Evolutionary conservation across 1,140 invertebrate genomes (phyloP).

Genomic region (Aphelinus certus): DNA sequence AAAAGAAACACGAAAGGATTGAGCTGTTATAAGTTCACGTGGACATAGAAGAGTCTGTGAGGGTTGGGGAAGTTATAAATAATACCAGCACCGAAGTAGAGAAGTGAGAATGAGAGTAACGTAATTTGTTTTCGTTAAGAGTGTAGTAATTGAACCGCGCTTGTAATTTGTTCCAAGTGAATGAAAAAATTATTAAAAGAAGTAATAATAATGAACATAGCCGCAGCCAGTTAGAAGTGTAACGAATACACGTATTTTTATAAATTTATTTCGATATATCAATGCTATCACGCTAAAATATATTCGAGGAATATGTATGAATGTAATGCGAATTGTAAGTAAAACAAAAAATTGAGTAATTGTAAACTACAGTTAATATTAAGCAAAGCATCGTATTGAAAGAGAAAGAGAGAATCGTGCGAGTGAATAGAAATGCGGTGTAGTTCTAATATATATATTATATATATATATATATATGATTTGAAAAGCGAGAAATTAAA

Average conservation of each 20-base stretch:
- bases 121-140: slow-evolving; percentile 40
- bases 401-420: slow-evolving; percentile 11
- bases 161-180: slow-evolving; percentile 31
- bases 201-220: slow-evolving; percentile 26
- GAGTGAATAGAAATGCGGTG: slow-evolving; percentile 22
- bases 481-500: slow-evolving; percentile 26
- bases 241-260: slow-evolving; percentile 53
- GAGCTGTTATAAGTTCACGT: too few species aligned
- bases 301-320: slow-evolving; percentile 38
- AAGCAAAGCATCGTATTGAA: slow-evolving; percentile 21
- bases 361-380: slow-evolving; percentile 40
- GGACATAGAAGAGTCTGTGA: too few species aligned
- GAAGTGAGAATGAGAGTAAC: slow-evolving; percentile 3
- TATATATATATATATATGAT: slow-evolving; percentile 8
- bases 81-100: background rate
- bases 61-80: background rate
- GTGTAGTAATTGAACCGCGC: slow-evolving; percentile 31
- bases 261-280: slow-evolving; percentile 52
- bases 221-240: slow-evolving; percentile 38
- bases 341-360: slow-evolving; percentile 34
- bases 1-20: too few species aligned
- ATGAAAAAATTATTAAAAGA: slow-evolving; percentile 7
- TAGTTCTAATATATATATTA: slow-evolving; percentile 1
- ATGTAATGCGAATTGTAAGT: slow-evolving; percentile 32
- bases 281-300: slow-evolving; percentile 39